Base-by-base conservation (phyloP, 2,797 vertebrate genomes). In the Sylvilagus floridanus region DNA sequence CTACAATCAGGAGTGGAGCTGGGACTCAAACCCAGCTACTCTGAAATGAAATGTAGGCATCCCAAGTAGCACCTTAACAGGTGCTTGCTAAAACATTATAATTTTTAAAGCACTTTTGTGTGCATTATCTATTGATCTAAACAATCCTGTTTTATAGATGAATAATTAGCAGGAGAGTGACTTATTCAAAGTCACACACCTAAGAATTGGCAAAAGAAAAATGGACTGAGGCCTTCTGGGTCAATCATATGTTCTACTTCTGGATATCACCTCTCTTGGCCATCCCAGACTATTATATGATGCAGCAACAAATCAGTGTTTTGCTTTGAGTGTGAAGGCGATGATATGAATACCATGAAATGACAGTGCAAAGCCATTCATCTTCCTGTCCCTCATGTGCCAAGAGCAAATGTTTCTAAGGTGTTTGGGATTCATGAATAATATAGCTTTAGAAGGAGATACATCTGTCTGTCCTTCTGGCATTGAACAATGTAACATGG, bases 401-500 rank as follows among this genome's bases (percentile, higher is more conserved):
- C 69, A 84, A 9, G 60, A 63, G 19, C 28, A 54, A 52, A 50
- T n/a, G 66, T 90, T 87, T 78, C 54, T 54, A 84, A 52, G 42
- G 9, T 89, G 12, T 83, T 93, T 88, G 68, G n/a, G 68, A 75
- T 77, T 65, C 24, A 12, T 63, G 82, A 83, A n/a, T 42, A 75
- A 79, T 68, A 62, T 86, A 78, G 52, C 5, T 26, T 91, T 93
- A 35, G 76, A 50, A 89, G 47, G 57, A 90, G 13, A 52, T 79
- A 32, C 90, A 95, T 86, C 32, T 57, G 66, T 50, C 28, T 13
- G 21, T 84, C 37, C 24, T 92, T 87, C 47, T 82, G 65, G 24
- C 26, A 63, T 77, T 84, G 22, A 91, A 17, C 26, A 42, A 52
- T 85, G 95, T 89, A 77, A 87, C 50, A 54, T 78, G 37, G 72